Conservation (phyloP, 2,113 vertebrate species). For the Corythoichthys intestinalis region DNA sequence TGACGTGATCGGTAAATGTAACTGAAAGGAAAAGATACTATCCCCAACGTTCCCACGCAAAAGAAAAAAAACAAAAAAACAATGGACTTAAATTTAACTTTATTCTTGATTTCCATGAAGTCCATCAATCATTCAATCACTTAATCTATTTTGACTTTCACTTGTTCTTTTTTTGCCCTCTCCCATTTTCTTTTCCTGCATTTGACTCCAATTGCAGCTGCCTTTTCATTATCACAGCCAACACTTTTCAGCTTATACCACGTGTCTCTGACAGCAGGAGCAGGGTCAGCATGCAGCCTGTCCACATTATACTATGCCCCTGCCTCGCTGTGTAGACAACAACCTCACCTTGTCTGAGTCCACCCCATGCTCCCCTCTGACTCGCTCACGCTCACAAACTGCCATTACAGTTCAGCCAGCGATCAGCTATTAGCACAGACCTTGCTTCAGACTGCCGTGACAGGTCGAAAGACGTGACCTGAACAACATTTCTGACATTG, state of each 20-base stretch:
- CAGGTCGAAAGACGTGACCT: conserved; percentile 50
- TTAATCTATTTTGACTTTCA: conserved; percentile 58
- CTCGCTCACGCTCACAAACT: conserved; percentile 29
- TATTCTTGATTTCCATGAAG: conserved; percentile 12
- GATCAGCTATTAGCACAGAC: conserved; percentile 54
- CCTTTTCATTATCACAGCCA: conserved; percentile 51
- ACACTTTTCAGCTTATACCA: conserved; percentile 68
- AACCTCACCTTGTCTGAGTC: conserved; percentile 35
- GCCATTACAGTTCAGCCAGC: conserved; percentile 36
- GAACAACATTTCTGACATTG: conserved; percentile 51
- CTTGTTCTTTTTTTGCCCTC: conserved; percentile 51
- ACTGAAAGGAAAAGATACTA: not conserved
- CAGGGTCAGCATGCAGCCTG: conserved; percentile 46
- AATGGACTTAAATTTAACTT: conserved; percentile 13
- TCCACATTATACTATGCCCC: conserved; percentile 39
- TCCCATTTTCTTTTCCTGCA: conserved; percentile 42
- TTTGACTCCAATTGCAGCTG: conserved; percentile 46
- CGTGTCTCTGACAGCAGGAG: conserved; percentile 27
- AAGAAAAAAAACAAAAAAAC: not conserved
- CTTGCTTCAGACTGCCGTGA: conserved; percentile 21
- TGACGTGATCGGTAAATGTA: too few relatives aligned
- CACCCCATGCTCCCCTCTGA: conserved; percentile 16
- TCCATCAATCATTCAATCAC: conserved; percentile 4
- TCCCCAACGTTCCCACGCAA: not conserved
- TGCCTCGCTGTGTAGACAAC: conserved; percentile 33